Base-by-base conservation (phyloP, 2,113 vertebrate species). In the Sminthopsis crassicaudata region DNA sequence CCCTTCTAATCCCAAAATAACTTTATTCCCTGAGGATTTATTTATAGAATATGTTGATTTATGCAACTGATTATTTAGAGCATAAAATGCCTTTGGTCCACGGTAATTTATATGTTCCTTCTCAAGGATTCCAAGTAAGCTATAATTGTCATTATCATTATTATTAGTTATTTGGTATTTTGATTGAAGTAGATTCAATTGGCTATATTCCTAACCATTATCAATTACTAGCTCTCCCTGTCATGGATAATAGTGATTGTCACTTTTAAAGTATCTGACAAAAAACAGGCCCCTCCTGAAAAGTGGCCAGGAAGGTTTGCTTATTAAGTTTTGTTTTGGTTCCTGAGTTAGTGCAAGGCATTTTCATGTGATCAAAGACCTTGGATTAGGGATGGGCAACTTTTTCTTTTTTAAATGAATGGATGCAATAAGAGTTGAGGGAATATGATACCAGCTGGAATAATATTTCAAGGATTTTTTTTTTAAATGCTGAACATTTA, bases 401-500 rank as follows among this genome's bases (percentile, higher is more conserved):
- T 90, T 91, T 67, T 67, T 46, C 22, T 94, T 93, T 10, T 92
- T 94, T 91, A 26, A 93, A 91, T 96, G 42, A 91, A 25, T 93
- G 22, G 95, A 6, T 92, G 2, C 23, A 94, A 23, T 48, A 96
- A 96, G 95, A 0, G 16, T 94, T 95, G 52, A 46, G 26, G 46
- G 46, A 50, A 9, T 51, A 90, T 90, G 10, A 12, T 30, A 48
- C 89, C 46, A 90, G 46, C 23, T 91, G 8, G 30, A 22, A 57
- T 95, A 92, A 92, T 93, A 92, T 42, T 92, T 95, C 94, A 97
- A 94, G 93, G 60, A 26, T 54, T 94, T 27, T 53, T 14, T 94
- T 67, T 60, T 60, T 30, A 27, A 53, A 46, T 96, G 91, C 96
- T 97, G 36, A 95, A 97, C 93, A 94, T 92, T 93, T 60, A 94